Conservation (phyloP, 2,888 invertebrate species). For the Drosophila mercatorum region DNA sequence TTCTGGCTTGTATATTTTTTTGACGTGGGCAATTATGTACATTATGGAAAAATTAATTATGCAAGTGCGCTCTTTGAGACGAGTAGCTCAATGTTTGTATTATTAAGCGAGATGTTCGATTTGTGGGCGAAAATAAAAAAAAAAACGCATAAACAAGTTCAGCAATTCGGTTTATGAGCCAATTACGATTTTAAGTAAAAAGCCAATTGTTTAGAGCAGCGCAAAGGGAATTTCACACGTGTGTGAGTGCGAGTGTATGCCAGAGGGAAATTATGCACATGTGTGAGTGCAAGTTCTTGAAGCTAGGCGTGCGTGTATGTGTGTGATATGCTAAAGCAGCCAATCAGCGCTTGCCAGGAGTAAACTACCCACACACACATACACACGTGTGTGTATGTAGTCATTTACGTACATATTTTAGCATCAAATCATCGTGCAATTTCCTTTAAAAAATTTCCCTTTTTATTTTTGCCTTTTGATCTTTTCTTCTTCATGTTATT, state of each 20-base stretch:
- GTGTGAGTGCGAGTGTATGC: neutral
- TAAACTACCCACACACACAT: neutral
- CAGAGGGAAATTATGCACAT: neutral
- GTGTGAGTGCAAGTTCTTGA: neutral
- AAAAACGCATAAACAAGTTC: conserved; percentile 52
- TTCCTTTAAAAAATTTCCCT: conserved; percentile 12
- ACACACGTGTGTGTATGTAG: neutral
- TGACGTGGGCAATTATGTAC: conserved; percentile 68
- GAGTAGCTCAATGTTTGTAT: conserved; percentile 35
- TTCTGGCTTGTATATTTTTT: conserved; percentile 24
- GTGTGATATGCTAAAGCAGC: conserved; percentile 3
- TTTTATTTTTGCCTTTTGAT: conserved; percentile 40
- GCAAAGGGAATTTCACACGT: conserved; percentile 22
- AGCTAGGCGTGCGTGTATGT: neutral
- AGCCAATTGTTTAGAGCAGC: conserved; percentile 29
- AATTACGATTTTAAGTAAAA: conserved; percentile 45
- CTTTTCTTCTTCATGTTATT: conserved; percentile 30
- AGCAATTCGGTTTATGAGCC: conserved; percentile 44
- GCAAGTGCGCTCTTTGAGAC: conserved; percentile 43
- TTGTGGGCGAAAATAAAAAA: conserved; percentile 16
- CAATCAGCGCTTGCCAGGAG: neutral
- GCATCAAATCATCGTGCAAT: conserved; percentile 10
- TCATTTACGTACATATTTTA: neutral
- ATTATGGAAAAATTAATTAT: conserved; percentile 47
- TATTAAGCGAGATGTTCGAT: conserved; percentile 8